Evolutionary conservation across 1,140 invertebrate species (phyloP), one percentile per base, ranked within the genome.

Genomic region (Brachionus paranguensis): DNA sequence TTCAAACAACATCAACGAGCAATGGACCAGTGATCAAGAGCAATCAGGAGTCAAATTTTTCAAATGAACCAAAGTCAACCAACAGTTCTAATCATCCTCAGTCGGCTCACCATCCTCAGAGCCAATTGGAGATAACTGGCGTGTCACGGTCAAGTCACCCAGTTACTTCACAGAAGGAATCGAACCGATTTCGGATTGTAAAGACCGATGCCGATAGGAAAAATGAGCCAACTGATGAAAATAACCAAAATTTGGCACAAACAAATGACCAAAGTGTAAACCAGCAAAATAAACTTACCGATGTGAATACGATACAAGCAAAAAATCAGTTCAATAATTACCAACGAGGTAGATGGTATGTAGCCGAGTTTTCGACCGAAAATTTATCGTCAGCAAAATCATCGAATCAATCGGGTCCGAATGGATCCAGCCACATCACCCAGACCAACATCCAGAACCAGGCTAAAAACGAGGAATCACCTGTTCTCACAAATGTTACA

Each of bases 111-210:
- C 64, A 68, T 29, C 64, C 64, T 24, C 64, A 20, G 27, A 81
- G 78, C 50, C 78, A 81, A 68, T 81, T 81, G 33, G 78, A 81
- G 24, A 60, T 81, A 60, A 81, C 78, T 41, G 53, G 60, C 37
- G 60, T 60, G 17, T 64, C 53, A 7, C 17, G 78, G 17, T 60
- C 78, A 60, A 68, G 53, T 43, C 78, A 81, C 27, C 43, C 53
- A 37, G 17, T 45, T 17, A 24, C 47, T 37, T 41, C 50, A 1
- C 12, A 17, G 11, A 81, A 81, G 33, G 78, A 81, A 12, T 64
- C 53, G 5, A 81, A 68, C 27, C 78, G 78, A 41, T 81, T 81
- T 68, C 27, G 60, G n/a, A 81, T 81, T 17, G 60, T 81, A 20
- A 81, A 81, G 37, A 81, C 78, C 27, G 78, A 81, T 37, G 33